Evolutionary conservation across 2,888 invertebrate genomes (phyloP).

Genomic region (Himalopsyche japonica): DNA sequence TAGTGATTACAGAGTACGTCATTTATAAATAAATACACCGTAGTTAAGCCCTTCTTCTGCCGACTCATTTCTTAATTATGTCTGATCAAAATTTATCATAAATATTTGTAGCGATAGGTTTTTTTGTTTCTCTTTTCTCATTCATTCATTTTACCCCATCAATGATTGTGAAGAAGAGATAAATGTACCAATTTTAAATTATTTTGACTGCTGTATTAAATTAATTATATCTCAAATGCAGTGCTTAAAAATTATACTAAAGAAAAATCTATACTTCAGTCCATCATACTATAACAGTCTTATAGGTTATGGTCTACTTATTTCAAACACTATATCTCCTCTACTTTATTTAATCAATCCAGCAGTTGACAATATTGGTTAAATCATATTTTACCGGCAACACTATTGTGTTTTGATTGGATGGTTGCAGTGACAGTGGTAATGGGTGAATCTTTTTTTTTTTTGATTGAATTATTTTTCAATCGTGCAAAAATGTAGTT

Average conservation of each 20-base stretch:
- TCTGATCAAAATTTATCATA: no score
- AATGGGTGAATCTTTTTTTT: not conserved
- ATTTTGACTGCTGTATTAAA: no score
- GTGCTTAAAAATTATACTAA: no score
- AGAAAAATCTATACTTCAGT: no score
- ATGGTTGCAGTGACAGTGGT: not conserved
- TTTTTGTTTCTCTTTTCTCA: no score
- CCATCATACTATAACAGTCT: no score
- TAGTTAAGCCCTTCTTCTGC: not conserved
- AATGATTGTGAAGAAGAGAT: not conserved
- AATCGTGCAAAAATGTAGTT: not conserved
- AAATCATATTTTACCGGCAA: not conserved
- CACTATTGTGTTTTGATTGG: not conserved
- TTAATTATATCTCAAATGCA: no score
- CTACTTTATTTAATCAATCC: not conserved
- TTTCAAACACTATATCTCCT: not conserved
- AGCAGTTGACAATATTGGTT: not conserved
- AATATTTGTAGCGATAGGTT: no score
- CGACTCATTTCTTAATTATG: not conserved
- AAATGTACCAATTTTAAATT: not conserved
- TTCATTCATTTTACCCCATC: no score
- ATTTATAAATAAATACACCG: not conserved
- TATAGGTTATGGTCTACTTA: no score
- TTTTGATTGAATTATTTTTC: not conserved
- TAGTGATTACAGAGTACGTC: not conserved